Conservation (phyloP, 2,888 invertebrate species). For the Gryllus longicercus region DNA sequence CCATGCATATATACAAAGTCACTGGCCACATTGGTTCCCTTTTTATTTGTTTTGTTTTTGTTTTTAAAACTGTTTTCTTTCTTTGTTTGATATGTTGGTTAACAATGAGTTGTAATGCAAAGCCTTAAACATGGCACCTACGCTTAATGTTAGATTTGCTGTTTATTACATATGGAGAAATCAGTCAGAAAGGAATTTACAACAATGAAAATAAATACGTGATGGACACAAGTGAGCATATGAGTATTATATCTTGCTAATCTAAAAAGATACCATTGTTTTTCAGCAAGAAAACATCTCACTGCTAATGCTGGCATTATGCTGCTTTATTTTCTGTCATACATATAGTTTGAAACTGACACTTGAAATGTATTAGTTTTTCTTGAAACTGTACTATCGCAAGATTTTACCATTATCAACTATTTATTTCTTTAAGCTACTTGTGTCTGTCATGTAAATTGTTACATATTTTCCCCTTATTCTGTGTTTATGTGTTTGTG, state of each 20-base stretch:
- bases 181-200: not conserved
- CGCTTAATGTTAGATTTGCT: conserved; percentile 9
- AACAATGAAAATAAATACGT: conserved; percentile 37
- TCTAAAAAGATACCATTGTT: not conserved
- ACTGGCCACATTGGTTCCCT: too few relatives aligned
- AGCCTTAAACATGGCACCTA: conserved; percentile 1
- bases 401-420: conserved; percentile 35
- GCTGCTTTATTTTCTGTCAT: not conserved
- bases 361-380: conserved; percentile 28
- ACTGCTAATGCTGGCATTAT: not conserved
- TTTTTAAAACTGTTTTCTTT: not conserved
- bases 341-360: conserved; percentile 3
- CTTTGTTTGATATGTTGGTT: not conserved
- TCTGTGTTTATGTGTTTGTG: conserved; percentile 46
- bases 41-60: not conserved
- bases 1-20: too few relatives aligned
- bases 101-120: not conserved
- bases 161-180: not conserved
- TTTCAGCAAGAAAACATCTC: too few relatives aligned
- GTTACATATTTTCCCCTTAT: conserved; percentile 33
- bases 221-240: conserved; percentile 46
- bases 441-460: conserved; percentile 52
- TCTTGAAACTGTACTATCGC: conserved; percentile 7
- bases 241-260: not conserved
- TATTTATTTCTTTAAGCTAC: conserved; percentile 46